Conservation (phyloP, 2,797 vertebrate genomes). For the Pteropus rufus region DNA sequence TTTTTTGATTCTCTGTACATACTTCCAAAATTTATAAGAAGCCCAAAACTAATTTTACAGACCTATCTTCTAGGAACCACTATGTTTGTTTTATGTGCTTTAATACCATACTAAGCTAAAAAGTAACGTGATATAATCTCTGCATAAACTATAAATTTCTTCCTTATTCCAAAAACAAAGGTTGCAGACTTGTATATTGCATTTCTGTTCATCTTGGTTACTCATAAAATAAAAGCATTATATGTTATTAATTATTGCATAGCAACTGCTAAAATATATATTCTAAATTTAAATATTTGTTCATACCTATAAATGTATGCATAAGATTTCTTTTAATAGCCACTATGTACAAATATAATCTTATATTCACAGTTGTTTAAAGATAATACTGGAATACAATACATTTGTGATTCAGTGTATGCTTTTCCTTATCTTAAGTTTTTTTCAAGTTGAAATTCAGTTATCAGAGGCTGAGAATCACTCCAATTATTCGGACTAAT, state of each 20-base stretch:
- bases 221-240: neutral
- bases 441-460: neutral
- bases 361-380: neutral
- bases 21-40: conserved; percentile 51
- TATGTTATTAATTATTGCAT: neutral
- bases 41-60: conserved; percentile 53
- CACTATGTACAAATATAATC: neutral
- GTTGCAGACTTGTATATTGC: neutral
- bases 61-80: neutral
- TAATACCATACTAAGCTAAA: conserved; percentile 23
- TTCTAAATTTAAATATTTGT: neutral
- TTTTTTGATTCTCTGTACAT: conserved; percentile 41
- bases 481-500: neutral
- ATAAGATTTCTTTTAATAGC: neutral
- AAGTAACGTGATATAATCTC: conserved; percentile 42
- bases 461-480: neutral
- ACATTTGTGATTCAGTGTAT: neutral
- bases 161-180: conserved; percentile 29
- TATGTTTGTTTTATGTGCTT: conserved; percentile 51
- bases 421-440: neutral
- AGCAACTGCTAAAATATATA: neutral
- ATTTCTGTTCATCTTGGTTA: conserved; percentile 10
- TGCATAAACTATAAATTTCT: conserved; percentile 51
- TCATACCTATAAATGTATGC: neutral
- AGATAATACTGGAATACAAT: neutral